Conservation (phyloP, 1,140 invertebrate genomes). For the Drosophila guanche region DNA sequence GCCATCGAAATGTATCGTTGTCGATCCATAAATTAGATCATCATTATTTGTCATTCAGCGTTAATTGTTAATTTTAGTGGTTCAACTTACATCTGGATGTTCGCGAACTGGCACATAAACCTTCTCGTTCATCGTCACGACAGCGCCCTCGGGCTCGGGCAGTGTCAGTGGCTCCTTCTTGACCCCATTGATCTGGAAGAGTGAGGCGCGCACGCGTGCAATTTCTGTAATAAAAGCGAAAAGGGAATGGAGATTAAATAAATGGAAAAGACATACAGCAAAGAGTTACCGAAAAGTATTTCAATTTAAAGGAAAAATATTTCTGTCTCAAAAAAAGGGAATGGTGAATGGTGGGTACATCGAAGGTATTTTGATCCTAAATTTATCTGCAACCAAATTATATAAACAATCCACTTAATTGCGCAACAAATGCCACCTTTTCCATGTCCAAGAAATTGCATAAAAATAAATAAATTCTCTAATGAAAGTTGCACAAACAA, state of each 20-base stretch:
- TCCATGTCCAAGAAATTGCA: no score
- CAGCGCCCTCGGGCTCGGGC: conserved; percentile 96
- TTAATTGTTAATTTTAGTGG: conserved; percentile 20
- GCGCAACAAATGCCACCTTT: conserved; percentile 1
- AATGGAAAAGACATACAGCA: no score
- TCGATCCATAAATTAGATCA: conserved; percentile 79
- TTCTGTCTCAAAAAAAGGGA: no score
- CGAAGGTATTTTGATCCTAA: no score
- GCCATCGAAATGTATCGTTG: conserved; percentile 58
- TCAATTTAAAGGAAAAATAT: no score
- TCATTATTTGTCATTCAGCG: conserved; percentile 18
- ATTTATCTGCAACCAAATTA: no score
- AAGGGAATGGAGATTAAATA: conserved; percentile 52
- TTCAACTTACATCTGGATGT: conserved; percentile 97
- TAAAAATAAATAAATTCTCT: not conserved
- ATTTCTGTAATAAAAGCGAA: conserved; percentile 93
- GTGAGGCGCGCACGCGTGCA: conserved; percentile 96
- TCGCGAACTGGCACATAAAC: conserved; percentile 99
- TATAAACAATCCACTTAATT: no score
- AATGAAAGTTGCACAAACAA: conserved; percentile 18
- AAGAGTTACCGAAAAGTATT: no score
- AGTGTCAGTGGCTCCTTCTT: conserved; percentile 96
- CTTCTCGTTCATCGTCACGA: conserved; percentile 98
- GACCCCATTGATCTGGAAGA: conserved; percentile 99
- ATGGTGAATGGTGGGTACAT: no score